Evolutionary conservation across 2,797 vertebrate genomes (phyloP), one percentile per base, ranked within the genome.

Genomic region (Fratercula arctica): DNA sequence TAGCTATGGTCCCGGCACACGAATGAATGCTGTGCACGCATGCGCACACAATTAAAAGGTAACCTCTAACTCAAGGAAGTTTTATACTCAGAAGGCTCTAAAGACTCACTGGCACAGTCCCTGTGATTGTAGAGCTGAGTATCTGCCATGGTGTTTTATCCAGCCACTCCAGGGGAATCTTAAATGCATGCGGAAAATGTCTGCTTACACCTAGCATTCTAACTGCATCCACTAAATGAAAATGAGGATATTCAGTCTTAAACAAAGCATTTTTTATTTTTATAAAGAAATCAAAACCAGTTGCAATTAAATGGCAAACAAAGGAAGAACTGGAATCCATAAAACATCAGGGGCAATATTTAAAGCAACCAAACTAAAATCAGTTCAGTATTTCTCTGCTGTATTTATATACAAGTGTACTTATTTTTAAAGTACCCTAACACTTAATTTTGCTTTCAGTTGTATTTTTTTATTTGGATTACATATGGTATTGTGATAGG

Each of bases 381-480:
- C 95, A 87, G 75, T 92, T 96, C 91, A 82, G 41, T 96, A 90
- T 97, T 97, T 97, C 95, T 96, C 91, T 95, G 90, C 50, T 96
- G 87, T 85, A 91, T 95, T 97, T 97, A 96, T 97, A 96, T 93
- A 82, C 35, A 96, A 69, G 14, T 88, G 85, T 76, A 87, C 90
- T 92, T 93, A 89, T 90, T 95, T 87, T 77, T 75, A 75, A 97
- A 97, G 93, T 92, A 87, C 85, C 33, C 87, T 94, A 92, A 91
- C 88, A 93, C 74, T 96, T 96, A 96, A 97, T 96, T 97, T 96
- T 96, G 80, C 67, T 86, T 92, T 96, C 89, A 96, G 92, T 92
- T 97, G 90, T 96, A 92, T 77, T 96, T 97, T 97, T 96, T 77
- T 73, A 95, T 96, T 96, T 95, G 93, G 94, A 96, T 97, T 97